Conservation (phyloP, 2,888 invertebrate species). For the Scaptomyza parva region DNA sequence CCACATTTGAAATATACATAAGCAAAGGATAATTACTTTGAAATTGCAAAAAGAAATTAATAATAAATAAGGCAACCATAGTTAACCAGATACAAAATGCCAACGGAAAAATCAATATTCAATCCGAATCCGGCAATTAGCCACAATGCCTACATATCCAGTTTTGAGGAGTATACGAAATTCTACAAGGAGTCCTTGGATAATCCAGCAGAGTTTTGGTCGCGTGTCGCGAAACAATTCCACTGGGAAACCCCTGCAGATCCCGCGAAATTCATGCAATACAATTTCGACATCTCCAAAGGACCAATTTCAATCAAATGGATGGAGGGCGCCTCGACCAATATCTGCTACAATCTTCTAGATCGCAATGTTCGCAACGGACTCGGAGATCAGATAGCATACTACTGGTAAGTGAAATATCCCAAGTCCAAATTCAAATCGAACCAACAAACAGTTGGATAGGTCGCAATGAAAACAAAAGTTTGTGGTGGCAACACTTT, state of each 20-base stretch:
- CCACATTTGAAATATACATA: slow-evolving; percentile 10
- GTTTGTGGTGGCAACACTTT: slow-evolving; percentile 13
- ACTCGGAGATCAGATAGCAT: slow-evolving; percentile 95
- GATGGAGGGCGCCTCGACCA: slow-evolving; percentile 97
- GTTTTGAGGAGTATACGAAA: slow-evolving; percentile 91
- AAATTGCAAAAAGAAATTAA: slow-evolving; percentile 20
- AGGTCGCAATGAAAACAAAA: slow-evolving; percentile 68
- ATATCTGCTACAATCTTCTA: slow-evolving; percentile 97
- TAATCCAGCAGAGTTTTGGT: slow-evolving; percentile 96
- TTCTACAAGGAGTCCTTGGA: slow-evolving; percentile 95
- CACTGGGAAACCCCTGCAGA: slow-evolving; percentile 94
- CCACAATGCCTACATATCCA: slow-evolving; percentile 88
- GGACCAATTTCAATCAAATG: slow-evolving; percentile 97
- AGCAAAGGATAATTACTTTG: slow-evolving; percentile 56
- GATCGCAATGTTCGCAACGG: slow-evolving; percentile 96
- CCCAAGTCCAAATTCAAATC: background rate
- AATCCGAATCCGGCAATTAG: slow-evolving; percentile 87
- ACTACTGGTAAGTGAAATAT: slow-evolving; percentile 94
- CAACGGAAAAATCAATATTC: slow-evolving; percentile 87
- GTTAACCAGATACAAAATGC: slow-evolving; percentile 84
- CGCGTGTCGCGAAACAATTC: slow-evolving; percentile 95
- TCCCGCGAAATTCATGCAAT: slow-evolving; percentile 91
- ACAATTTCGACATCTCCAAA: slow-evolving; percentile 95
- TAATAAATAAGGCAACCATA: slow-evolving; percentile 10
- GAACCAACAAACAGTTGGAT: slow-evolving; percentile 27